phyloP scores from a whole-genome alignment of 2,797 vertebrate species.

The Urophycis tenuis region DNA sequence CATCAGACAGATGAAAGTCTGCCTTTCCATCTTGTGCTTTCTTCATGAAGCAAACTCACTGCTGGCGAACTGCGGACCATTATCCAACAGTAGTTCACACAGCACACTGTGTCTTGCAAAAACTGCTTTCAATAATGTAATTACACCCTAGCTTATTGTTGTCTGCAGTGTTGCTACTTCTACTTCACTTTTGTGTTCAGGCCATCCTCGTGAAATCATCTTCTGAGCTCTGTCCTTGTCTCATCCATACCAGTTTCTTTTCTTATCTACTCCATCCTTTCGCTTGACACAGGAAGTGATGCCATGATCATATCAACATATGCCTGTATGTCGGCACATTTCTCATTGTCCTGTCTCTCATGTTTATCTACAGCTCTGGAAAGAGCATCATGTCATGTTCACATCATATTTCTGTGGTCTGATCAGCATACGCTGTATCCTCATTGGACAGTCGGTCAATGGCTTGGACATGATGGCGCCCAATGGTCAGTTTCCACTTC shows the following conservation, averaged over 20 bases:
- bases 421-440: constrained; percentile 16
- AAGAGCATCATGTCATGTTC: constrained; percentile 12
- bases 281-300: constrained; percentile 17
- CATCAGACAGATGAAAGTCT: constrained; percentile 5
- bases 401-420: constrained; percentile 12
- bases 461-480: constrained; percentile 18
- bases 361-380: constrained; percentile 13
- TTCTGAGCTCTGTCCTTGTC: constrained; percentile 12
- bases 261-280: constrained; percentile 19
- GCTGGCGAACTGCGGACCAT: constrained; percentile 23
- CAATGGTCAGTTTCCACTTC: constrained; percentile 8
- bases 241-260: constrained; percentile 1
- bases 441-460: constrained; percentile 22
- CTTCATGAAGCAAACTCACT: too few species aligned
- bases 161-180: constrained; percentile 23
- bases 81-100: constrained; percentile 23
- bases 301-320: constrained; percentile 25
- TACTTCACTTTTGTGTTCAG: constrained; percentile 15
- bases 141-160: constrained; percentile 16
- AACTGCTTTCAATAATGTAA: constrained; percentile 16
- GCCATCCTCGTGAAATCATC: constrained; percentile 7
- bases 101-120: constrained; percentile 24
- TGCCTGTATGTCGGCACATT: constrained; percentile 16
- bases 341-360: not conserved
- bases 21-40: constrained; percentile 21